These are phyloP conservation scores for Lithophane ornitopus DNA, from an alignment of 2,888 invertebrate species.

Conservation along the genomic window DNA sequence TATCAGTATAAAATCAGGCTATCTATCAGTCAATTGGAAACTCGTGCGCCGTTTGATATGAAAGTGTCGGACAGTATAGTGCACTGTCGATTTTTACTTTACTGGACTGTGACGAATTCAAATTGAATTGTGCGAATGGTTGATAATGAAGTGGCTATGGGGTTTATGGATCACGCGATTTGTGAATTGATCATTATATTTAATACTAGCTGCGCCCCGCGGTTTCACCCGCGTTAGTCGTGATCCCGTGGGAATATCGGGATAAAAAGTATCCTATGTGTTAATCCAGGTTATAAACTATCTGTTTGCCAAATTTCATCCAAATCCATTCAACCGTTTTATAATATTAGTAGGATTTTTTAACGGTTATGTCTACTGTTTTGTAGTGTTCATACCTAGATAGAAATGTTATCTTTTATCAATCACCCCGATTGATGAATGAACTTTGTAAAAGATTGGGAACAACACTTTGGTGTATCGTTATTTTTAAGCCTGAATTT, in stretches of 20 bases:
- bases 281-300: no score
- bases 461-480: neutral
- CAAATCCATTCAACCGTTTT: no score
- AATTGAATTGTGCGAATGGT: conserved; percentile 34
- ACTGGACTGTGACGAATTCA: conserved; percentile 40
- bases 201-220: no score
- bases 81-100: conserved; percentile 39
- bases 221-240: no score
- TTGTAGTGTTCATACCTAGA: neutral
- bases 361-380: neutral
- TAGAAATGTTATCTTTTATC: neutral
- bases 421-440: neutral
- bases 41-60: conserved; percentile 43
- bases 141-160: conserved; percentile 19
- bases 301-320: no score
- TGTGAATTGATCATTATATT: neutral
- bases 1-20: conserved; percentile 71
- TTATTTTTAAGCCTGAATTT: neutral
- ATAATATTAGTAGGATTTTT: no score
- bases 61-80: conserved; percentile 16
- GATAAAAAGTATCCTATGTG: no score
- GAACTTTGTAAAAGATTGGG: neutral
- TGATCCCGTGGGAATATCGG: no score
- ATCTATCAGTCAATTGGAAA: conserved; percentile 72
- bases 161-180: conserved; percentile 37